Base-by-base conservation (phyloP, 2,113 vertebrate species). In the Leptobrachium leishanense region DNA sequence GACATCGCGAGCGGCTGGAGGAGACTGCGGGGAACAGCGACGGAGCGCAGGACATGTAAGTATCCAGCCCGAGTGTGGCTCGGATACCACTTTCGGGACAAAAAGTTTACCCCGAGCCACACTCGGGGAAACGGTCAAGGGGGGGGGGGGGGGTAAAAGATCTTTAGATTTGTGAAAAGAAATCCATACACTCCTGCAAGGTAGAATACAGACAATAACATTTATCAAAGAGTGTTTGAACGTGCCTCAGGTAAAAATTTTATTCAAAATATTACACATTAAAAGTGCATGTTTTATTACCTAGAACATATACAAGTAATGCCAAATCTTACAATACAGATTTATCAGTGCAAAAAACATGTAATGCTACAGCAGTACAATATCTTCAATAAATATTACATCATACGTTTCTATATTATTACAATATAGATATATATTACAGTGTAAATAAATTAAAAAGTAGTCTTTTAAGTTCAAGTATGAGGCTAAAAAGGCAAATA, bases 231-330 rank as follows among this genome's bases (percentile, higher is more conserved):
- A 31, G 20, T 31, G 20, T 31, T 31, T 31, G 20, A 31, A 31
- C 20, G 20, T 31, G 20, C 4, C 46, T 59, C 9, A 15, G 3
- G 10, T 59, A 59, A 59, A 12, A 59, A 59, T 59, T 1, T 59
- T 59, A 59, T 59, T 59, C 55, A 59, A 59, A 13, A 46, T 59
- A 44, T 80, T 15, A 9, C 46, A 31, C 64, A 74, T 67, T 43
- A 84, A 86, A 43, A 74, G 44, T 2, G 15, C 31, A 57, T 9
- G 12, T 54, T 0, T 0, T 1, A 66, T 63, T n/a, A 67, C 62
- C 7, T 62, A 1, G 10, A 71, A 1, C 78, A 81, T 82, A 79
- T 86, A 85, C 79, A 86, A 0, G 20, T 31, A 31, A 13, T 43
- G 46, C 10, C 4, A 3, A 31, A 31, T 43, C 3, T 31, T 11